Base-by-base conservation (phyloP, 2,888 invertebrate genomes). In the Melinaea marsaeus region DNA sequence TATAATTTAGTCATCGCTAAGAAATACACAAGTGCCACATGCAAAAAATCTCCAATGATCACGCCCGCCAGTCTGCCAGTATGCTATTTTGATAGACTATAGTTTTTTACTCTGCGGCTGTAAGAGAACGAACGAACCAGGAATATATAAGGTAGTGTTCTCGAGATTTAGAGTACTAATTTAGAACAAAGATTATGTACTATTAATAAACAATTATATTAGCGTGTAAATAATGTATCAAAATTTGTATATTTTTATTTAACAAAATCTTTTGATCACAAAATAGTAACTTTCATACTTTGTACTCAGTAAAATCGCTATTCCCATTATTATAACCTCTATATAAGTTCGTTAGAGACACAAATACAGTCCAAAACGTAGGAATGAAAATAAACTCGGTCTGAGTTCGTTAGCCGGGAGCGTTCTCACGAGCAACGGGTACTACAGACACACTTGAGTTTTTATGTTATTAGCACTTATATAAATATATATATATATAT, bases 371-470 rank as follows among this genome's bases (percentile, higher is more conserved):
- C 80, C 80, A 83, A 83, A 83, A 82, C 79, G 83, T 72, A 75
- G 74, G 70, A 75, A 74, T 80, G 72, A 81, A 83, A 85, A 84
- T 84, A 85, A 84, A 83, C 80, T 73, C 64, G 65, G 65, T 67
- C 71, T 66, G 71, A 73, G 87, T 85, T 86, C 86, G 83, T 81
- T 87, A 85, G 76, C 86, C 86, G 80, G 75, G 74, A 73, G 68
- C 71, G 76, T 79, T 79, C 83, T 79, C 81, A 80, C 83, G 79
- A 79, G 79, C 80, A 79, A 80, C 80, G 80, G 79, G 80, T 57
- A 76, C 37, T n/a, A 9, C 51, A 51, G 32, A 51, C 5, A 51
- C 51, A 11, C 37, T 37, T 37, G 37, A 37, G 37, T 37, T 37
- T 37, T 37, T 37, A 37, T 37, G 7, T 37, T 37, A 37, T 37